A percentile compares a stretch with the other conserved stretches of the same genome.
phyloP scores from a whole-genome alignment of 2,888 invertebrate species.

The Harpagoxenus sublaevis region DNA sequence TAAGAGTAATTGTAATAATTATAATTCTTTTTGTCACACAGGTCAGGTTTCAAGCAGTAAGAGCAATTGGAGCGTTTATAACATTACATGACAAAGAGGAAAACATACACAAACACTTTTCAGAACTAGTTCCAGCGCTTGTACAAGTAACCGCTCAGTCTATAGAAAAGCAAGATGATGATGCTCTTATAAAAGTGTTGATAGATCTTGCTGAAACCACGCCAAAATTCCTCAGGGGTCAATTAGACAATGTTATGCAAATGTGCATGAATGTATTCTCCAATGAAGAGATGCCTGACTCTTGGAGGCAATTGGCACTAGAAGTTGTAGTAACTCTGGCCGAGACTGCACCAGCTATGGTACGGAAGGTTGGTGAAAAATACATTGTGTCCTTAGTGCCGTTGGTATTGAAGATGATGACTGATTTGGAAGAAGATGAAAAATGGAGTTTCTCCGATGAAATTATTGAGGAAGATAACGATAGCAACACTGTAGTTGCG shows the following conservation, averaged over 20 bases:
- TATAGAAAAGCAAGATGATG: conserved; percentile 94
- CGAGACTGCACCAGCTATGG: conserved; percentile 98
- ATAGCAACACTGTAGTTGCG: conserved; percentile 97
- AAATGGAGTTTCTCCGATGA: conserved; percentile 96
- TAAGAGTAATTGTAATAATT: background rate
- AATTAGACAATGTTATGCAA: conserved; percentile 94
- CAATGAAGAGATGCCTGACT: conserved; percentile 89
- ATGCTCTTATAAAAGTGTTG: conserved; percentile 95
- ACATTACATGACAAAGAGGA: conserved; percentile 97
- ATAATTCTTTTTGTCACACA: conserved; percentile 66
- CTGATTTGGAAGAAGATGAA: conserved; percentile 96
- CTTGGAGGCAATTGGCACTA: conserved; percentile 95
- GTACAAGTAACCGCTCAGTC: conserved; percentile 93
- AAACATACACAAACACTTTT: conserved; percentile 95
- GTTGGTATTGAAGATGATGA: conserved; percentile 96
- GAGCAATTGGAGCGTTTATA: conserved; percentile 95
- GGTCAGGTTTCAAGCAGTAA: conserved; percentile 93
- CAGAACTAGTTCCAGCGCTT: conserved; percentile 93
- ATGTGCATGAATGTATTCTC: conserved; percentile 93
- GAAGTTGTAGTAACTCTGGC: conserved; percentile 95
- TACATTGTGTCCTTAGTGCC: conserved; percentile 94
- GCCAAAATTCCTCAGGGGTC: conserved; percentile 96
- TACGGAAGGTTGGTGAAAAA: conserved; percentile 95
- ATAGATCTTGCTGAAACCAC: conserved; percentile 97
- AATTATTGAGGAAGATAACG: conserved; percentile 96